Conservation (phyloP, 2,888 invertebrate genomes). For the Lasioglossum marginatum region DNA sequence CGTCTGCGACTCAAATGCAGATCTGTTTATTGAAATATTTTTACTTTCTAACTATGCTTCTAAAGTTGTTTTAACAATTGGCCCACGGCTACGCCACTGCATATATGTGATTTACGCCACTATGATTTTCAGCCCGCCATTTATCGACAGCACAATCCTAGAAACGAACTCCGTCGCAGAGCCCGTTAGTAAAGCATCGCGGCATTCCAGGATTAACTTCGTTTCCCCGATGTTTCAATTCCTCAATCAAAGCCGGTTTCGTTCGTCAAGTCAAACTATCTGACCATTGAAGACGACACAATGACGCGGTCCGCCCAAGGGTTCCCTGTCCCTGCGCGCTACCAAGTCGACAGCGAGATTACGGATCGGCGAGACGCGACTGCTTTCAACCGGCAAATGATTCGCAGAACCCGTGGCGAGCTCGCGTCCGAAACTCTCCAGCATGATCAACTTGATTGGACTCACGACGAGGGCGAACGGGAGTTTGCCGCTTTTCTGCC, state of each 20-base stretch:
- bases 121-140: no score
- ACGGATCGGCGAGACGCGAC: slow-evolving; percentile 62
- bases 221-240: slow-evolving; percentile 28
- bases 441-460: slow-evolving; percentile 87
- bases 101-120: no score
- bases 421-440: slow-evolving; percentile 89
- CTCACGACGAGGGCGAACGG: slow-evolving; percentile 85
- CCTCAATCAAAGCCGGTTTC: slow-evolving; percentile 5
- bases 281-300: slow-evolving; percentile 83
- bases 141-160: no score
- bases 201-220: background rate
- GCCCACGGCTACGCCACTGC: no score
- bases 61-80: no score
- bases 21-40: no score
- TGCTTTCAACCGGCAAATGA: slow-evolving; percentile 31
- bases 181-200: background rate
- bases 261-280: slow-evolving; percentile 86
- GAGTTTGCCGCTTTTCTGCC: slow-evolving; percentile 88
- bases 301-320: slow-evolving; percentile 91
- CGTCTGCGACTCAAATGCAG: no score
- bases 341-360: slow-evolving; percentile 84
- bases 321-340: slow-evolving; percentile 86
- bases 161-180: background rate
- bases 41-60: no score
- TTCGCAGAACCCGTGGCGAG: slow-evolving; percentile 89